A percentile compares a stretch with the other conserved stretches of the same genome.
Evolutionary conservation across 2,888 invertebrate species (phyloP).

Genomic region (Pheosia tremula): DNA sequence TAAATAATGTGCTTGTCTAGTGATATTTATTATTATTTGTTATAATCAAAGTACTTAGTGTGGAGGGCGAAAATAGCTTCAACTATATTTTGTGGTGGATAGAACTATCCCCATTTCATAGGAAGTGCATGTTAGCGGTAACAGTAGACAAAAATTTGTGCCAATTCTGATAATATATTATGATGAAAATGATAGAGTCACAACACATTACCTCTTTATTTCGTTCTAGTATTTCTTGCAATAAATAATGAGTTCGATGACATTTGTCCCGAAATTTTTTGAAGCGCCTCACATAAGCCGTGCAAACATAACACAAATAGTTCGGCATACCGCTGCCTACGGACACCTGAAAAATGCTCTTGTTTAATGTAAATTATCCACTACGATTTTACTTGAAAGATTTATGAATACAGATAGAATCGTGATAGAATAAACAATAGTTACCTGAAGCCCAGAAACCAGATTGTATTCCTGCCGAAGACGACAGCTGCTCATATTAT

Average conservation of each 20-base stretch:
- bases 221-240: slow-evolving; percentile 60
- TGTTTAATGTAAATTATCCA: neutral
- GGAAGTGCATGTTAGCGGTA: neutral
- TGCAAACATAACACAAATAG: slow-evolving; percentile 68
- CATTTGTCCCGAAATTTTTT: slow-evolving; percentile 69
- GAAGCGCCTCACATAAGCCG: slow-evolving; percentile 56
- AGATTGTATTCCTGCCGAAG: slow-evolving; percentile 63
- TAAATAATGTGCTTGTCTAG: too few species aligned
- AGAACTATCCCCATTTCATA: neutral
- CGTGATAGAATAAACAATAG: slow-evolving; percentile 26
- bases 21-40: too few species aligned
- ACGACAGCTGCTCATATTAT: slow-evolving; percentile 56
- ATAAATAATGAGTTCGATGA: slow-evolving; percentile 64
- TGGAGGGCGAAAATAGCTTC: too few species aligned
- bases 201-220: slow-evolving; percentile 58
- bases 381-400: neutral
- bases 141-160: neutral
- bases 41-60: too few species aligned
- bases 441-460: slow-evolving; percentile 70
- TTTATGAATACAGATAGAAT: neutral
- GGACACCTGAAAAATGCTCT: slow-evolving; percentile 51
- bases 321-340: slow-evolving; percentile 62
- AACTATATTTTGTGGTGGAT: too few species aligned
- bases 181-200: neutral
- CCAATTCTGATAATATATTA: neutral